Percentiles rank a stretch among this genome's conserved stretches.
These are phyloP conservation scores for Prorops nasuta DNA, from an alignment of 1,140 invertebrate species.

Conservation along the genomic window DNA sequence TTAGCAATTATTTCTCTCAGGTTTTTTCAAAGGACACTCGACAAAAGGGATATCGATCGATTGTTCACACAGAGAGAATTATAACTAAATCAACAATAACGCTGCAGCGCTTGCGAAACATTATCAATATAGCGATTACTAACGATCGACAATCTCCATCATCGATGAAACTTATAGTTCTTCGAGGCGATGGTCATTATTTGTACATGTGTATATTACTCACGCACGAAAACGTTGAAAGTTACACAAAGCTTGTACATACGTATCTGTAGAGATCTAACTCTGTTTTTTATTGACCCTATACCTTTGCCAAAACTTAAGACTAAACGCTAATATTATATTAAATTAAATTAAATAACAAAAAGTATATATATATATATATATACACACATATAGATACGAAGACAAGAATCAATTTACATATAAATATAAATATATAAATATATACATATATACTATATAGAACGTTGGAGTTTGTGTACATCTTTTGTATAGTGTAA, in stretches of 20 bases:
- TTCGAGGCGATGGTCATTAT: slow-evolving; percentile 29
- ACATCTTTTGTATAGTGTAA: slow-evolving; percentile 42
- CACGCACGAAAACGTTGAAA: slow-evolving; percentile 23
- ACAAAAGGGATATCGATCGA: too few relatives aligned
- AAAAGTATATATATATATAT: too few relatives aligned
- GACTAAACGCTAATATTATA: too few relatives aligned
- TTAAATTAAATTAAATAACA: too few relatives aligned
- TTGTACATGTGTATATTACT: slow-evolving; percentile 36
- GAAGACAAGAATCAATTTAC: too few relatives aligned
- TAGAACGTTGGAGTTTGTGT: slow-evolving; percentile 35
- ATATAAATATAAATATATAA: slow-evolving; percentile 18
- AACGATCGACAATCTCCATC: slow-evolving; percentile 37
- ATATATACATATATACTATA: slow-evolving; percentile 31
- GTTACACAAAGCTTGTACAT: slow-evolving; percentile 32
- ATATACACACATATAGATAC: too few relatives aligned
- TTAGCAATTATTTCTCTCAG: too few relatives aligned
- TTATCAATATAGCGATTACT: too few relatives aligned
- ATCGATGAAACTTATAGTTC: slow-evolving; percentile 27
- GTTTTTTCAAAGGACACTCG: too few relatives aligned
- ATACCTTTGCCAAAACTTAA: slow-evolving; percentile 41
- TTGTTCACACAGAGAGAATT: too few relatives aligned
- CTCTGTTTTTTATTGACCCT: slow-evolving; percentile 35
- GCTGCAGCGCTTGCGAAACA: too few relatives aligned
- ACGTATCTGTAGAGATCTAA: slow-evolving; percentile 23
- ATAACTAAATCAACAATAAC: too few relatives aligned